phyloP scores from a whole-genome alignment of 2,113 vertebrate species.

The Meriones unguiculatus region DNA sequence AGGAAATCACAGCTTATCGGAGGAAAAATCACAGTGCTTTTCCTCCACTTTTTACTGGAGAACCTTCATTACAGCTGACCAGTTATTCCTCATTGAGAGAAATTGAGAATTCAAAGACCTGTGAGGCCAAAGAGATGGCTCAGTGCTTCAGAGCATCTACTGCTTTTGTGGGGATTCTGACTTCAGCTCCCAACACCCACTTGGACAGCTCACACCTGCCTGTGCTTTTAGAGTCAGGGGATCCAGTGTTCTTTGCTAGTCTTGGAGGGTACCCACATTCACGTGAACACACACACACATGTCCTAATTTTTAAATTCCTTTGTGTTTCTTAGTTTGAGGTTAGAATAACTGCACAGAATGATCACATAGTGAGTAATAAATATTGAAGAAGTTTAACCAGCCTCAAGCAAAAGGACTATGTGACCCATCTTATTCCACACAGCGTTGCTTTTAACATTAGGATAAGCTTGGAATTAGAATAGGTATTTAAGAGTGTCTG shows the following conservation, averaged over 20 bases:
- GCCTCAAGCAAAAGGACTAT: not conserved
- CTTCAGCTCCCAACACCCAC: not conserved
- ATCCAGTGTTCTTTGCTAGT: not conserved
- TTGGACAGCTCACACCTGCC: not conserved
- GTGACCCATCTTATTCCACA: not conserved
- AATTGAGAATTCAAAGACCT: not conserved
- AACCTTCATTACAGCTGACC: not conserved
- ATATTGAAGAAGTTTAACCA: not conserved
- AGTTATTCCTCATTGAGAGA: not conserved
- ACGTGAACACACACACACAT: not conserved
- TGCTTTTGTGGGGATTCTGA: not conserved
- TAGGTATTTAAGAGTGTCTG: constrained; percentile 1
- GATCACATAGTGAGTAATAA: not conserved
- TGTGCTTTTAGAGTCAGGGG: not conserved
- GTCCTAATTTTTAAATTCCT: not conserved
- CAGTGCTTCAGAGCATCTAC: not conserved
- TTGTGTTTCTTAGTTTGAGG: not conserved
- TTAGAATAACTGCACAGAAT: not conserved
- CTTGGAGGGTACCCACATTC: not conserved
- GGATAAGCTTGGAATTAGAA: not conserved
- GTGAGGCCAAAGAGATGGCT: not conserved
- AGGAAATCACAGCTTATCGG: not conserved
- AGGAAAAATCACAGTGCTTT: not conserved
- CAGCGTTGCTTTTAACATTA: not conserved
- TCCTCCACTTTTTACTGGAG: not conserved